Evolutionary conservation across 2,113 vertebrate genomes (phyloP).

Genomic region (Holacanthus passer): DNA sequence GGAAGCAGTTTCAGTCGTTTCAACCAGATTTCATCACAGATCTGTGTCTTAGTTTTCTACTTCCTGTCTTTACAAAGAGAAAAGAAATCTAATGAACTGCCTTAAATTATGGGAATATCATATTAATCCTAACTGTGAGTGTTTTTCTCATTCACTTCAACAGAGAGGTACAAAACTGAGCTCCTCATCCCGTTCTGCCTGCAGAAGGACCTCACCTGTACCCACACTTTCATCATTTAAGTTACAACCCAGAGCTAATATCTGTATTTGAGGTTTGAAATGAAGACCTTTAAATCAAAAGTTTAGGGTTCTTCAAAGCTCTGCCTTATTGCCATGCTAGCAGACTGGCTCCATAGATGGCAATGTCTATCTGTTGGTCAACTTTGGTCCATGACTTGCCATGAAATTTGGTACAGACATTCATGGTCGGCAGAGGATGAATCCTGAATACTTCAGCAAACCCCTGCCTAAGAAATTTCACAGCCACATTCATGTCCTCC

Average conservation of each 20-base stretch:
- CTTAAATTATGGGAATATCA: neutral
- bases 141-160: neutral
- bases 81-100: neutral
- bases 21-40: constrained; percentile 63
- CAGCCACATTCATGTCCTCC: no score
- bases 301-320: neutral
- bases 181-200: neutral
- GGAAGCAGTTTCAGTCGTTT: constrained; percentile 48
- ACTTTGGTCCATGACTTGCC: neutral
- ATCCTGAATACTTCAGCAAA: neutral
- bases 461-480: neutral
- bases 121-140: neutral
- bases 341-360: neutral
- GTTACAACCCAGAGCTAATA: neutral
- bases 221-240: neutral
- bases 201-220: neutral
- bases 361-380: neutral
- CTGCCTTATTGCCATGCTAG: neutral
- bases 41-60: constrained; percentile 17
- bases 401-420: neutral
- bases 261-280: neutral
- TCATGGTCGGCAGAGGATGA: neutral
- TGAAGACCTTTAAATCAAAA: neutral
- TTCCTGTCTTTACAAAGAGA: constrained; percentile 15
- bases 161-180: neutral